Evolutionary conservation across 2,888 invertebrate genomes (phyloP), one percentile per base, ranked within the genome.

Genomic region (Nebria brevicollis): DNA sequence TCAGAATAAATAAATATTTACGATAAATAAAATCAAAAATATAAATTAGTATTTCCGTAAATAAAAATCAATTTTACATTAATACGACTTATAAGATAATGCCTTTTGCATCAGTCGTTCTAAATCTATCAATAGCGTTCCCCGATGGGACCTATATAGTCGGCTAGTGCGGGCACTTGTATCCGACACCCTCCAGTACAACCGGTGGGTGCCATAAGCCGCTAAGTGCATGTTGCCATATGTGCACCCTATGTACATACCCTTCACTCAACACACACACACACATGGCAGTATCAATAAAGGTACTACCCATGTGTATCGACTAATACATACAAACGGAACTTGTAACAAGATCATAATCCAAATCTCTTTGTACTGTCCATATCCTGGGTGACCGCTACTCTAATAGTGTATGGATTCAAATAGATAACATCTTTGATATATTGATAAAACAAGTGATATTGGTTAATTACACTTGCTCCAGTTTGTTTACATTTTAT

Each of bases 61-160:
- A 77, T 76, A 82, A 72, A 82, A 82, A 82, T 82, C 83, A 75
- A 54, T 82, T 82, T 72, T 73, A 82, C 66, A 65, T 54, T 54
- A 54, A 54, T 54, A 13, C 54, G 54, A 54, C 83, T 82, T 80
- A 80, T 75, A 82, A 13, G 74, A 74, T 43, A 34, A 70, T 66
- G 34, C 72, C 72, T 76, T 80, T 66, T 41, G n/a, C 70, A 73
- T 72, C 77, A 77, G 77, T 77, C 77, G 42, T 2, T 68, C 20
- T 70, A 77, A 77, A 77, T 77, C 54, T 42, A 77, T 77, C 77
- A 77, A 70, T 77, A 34, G n/a, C 68, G 68, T 8, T 43, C 77
- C 77, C 54, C 54, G 54, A 64, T 43, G 72, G 26, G 1, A 13
- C 54, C 4, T 54, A 54, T 54, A 54, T 54, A 54, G 34, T 34